Base-by-base conservation (phyloP, 2,113 vertebrate genomes). In the Eublepharis macularius region DNA sequence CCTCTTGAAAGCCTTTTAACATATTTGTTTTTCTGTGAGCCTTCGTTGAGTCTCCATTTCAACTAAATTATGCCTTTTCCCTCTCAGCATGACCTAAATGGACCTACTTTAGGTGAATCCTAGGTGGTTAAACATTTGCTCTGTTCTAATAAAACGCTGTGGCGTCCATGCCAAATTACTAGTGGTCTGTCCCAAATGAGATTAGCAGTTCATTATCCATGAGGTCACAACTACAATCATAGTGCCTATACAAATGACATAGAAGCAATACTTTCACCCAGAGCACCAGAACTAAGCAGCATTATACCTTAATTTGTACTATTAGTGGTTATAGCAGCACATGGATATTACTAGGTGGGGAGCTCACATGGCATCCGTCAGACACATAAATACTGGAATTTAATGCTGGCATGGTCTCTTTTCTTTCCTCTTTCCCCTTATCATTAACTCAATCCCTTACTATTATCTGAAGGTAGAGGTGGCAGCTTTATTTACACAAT, bases 1-100 rank as follows among this genome's bases (percentile, higher is more conserved):
- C 86, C 81, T 93, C 84, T 78, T 93, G 75, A 86, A 88, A 81
- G 3, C 70, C 80, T 76, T 88, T 84, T 41, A 84, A 47, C 19
- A 6, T 14, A 60, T 82, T 93, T 78, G n/a, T 69, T 87, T 89
- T 89, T 65, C 82, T 86, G 51, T 81, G 43, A 76, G 85, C 86
- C 81, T 21, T 1, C 45, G 80, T 85, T 13, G 12, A 49, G 82
- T 49, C 51, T 3, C 14, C 29, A 82, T 80, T 85, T 29, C 60
- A 70, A 3, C 1, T 47, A 88, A 68, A 70, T 79, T 82, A 82
- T 79, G 32, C 1, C n/a, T 80, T 43, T 82, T 47, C 70, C n/a
- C 83, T 65, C 60, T 84, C 86, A 54, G 80, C 83, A 86, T 36
- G 86, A 89, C 75, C 10, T 84, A 80, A 24, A 45, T 91, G 51